Conservation (phyloP, 1,140 invertebrate genomes). For the Nephila pilipes region DNA sequence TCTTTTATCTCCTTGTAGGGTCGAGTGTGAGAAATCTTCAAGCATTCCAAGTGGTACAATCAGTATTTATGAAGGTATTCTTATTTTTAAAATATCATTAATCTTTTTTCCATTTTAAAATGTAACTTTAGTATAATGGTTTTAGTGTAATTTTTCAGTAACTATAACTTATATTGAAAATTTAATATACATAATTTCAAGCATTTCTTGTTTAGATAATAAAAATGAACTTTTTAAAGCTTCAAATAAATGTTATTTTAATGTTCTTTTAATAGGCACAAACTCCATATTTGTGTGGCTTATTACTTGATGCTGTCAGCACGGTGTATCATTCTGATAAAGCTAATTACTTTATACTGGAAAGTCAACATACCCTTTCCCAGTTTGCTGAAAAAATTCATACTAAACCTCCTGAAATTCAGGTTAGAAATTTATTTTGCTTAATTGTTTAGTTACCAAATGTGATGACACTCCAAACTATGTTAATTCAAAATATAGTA, state of each 20-base stretch:
- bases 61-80: constrained; percentile 92
- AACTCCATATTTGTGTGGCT: constrained; percentile 89
- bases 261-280: constrained; percentile 79
- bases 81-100: background rate
- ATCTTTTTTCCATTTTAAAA: too few relatives aligned
- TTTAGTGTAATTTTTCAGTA: background rate
- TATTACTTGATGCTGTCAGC: constrained; percentile 96
- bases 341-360: constrained; percentile 99
- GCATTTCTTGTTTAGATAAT: background rate
- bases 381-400: constrained; percentile 98
- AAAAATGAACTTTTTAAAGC: background rate
- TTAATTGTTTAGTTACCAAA: too few relatives aligned
- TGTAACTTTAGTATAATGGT: too few relatives aligned
- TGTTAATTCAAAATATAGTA: background rate
- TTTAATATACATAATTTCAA: background rate
- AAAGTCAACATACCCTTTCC: constrained; percentile 96
- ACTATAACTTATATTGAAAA: background rate
- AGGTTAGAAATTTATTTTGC: constrained; percentile 82
- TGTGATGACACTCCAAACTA: background rate
- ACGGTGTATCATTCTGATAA: constrained; percentile 98
- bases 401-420: constrained; percentile 93
- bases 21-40: constrained; percentile 90
- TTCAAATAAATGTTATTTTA: background rate
- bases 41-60: constrained; percentile 97
- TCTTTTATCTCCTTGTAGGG: constrained; percentile 42